Evolutionary conservation across 2,888 invertebrate species (phyloP).

Genomic region (Spilosoma lubricipeda): DNA sequence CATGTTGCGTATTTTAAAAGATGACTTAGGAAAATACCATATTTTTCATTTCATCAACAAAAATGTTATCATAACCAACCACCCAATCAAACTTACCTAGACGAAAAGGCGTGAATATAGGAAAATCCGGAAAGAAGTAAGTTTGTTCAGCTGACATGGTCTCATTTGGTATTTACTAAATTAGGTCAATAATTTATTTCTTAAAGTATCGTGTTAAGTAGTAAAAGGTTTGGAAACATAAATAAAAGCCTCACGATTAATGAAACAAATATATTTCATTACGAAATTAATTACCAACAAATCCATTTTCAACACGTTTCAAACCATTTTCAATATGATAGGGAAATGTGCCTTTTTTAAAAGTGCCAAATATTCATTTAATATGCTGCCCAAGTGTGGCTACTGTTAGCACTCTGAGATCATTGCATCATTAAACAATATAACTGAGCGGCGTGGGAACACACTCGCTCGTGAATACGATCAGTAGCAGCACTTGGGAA

Average conservation of each 20-base stretch:
- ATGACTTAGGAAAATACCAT: no score
- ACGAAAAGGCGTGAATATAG: neutral
- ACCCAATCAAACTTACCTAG: neutral
- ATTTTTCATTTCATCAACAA: neutral
- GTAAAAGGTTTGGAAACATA: conserved; percentile 24
- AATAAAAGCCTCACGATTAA: conserved; percentile 76
- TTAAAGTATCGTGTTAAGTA: neutral
- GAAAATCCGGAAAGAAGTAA: no score
- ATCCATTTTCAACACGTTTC: conserved; percentile 86
- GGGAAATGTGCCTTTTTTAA: conserved; percentile 85
- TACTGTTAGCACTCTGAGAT: conserved; percentile 76
- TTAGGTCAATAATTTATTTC: neutral
- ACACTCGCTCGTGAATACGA: conserved; percentile 53
- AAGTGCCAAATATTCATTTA: conserved; percentile 85
- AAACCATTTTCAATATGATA: conserved; percentile 85
- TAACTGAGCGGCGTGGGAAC: conserved; percentile 57
- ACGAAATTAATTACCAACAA: conserved; percentile 87
- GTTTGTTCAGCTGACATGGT: neutral
- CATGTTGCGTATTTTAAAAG: no score
- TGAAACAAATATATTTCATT: conserved; percentile 87
- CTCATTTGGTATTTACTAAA: neutral
- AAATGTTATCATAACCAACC: neutral
- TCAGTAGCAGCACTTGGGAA: conserved; percentile 68
- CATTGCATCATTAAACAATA: conserved; percentile 72
- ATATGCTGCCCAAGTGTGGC: conserved; percentile 74